Conservation (phyloP, 2,888 invertebrate genomes). For the Pammene fasciana region DNA sequence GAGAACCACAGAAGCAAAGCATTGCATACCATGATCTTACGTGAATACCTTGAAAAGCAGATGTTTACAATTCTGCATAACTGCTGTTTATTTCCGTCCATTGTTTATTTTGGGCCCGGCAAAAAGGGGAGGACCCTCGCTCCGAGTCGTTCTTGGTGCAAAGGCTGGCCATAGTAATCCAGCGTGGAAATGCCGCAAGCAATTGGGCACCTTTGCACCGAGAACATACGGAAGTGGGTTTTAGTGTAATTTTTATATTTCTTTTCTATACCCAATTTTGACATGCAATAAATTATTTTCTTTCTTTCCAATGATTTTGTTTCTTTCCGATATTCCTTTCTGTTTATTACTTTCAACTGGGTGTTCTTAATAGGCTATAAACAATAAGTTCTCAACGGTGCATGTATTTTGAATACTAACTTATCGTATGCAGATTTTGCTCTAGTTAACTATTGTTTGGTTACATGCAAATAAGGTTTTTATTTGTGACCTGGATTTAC, state of each 20-base stretch:
- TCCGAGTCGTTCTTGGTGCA: no score
- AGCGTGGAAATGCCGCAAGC: no score
- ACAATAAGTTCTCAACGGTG: background rate
- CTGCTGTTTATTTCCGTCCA: constrained; percentile 10
- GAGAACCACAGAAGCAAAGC: constrained; percentile 6
- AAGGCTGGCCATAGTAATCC: no score
- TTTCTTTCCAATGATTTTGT: no score
- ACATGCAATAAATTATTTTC: no score
- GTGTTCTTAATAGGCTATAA: constrained; percentile 6
- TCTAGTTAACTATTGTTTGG: background rate
- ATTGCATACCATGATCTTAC: constrained; percentile 10
- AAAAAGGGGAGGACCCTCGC: no score
- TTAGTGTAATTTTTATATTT: no score
- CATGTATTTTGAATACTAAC: constrained; percentile 1
- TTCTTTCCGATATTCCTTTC: background rate
- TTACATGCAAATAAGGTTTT: background rate
- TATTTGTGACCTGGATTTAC: constrained; percentile 1
- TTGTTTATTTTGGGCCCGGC: background rate
- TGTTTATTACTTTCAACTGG: constrained; percentile 2
- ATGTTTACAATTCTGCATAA: constrained; percentile 31
- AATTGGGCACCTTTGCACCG: no score
- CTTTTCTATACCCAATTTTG: no score
- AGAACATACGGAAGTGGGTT: no score
- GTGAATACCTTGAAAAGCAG: constrained; percentile 20
- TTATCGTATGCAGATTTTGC: no score